Conservation (phyloP, 2,113 vertebrate species). For the Psophia crepitans region DNA sequence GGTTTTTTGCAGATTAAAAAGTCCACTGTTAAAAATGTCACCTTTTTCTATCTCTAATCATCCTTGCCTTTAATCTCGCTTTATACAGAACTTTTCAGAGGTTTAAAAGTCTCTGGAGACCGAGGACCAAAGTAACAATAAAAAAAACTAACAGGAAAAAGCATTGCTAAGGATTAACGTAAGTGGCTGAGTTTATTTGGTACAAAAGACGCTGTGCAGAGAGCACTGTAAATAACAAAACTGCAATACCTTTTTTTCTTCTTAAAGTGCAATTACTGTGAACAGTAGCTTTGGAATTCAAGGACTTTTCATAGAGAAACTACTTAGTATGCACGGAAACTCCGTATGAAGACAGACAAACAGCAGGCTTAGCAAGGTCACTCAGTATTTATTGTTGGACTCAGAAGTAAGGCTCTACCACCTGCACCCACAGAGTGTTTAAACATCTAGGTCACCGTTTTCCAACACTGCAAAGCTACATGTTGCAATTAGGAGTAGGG, state of each 20-base stretch:
- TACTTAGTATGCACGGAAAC: background rate
- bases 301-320: background rate
- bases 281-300: background rate
- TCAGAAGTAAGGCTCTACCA: background rate
- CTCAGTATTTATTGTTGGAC: fast-evolving
- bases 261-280: background rate
- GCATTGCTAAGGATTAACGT: background rate
- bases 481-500: fast-evolving
- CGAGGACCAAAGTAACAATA: background rate
- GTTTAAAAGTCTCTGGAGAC: background rate
- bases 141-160: background rate
- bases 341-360: fast-evolving
- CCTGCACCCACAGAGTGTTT: background rate
- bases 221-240: background rate
- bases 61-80: background rate
- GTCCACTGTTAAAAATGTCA: background rate
- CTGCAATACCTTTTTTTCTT: background rate
- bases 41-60: background rate
- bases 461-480: background rate
- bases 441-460: too few relatives aligned
- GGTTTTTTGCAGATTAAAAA: background rate
- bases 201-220: background rate
- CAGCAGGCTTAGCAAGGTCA: background rate
- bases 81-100: background rate
- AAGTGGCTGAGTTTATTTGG: background rate